These are phyloP conservation scores for Cacoxenus indagator DNA, from an alignment of 2,888 invertebrate species.

Conservation along the genomic window DNA sequence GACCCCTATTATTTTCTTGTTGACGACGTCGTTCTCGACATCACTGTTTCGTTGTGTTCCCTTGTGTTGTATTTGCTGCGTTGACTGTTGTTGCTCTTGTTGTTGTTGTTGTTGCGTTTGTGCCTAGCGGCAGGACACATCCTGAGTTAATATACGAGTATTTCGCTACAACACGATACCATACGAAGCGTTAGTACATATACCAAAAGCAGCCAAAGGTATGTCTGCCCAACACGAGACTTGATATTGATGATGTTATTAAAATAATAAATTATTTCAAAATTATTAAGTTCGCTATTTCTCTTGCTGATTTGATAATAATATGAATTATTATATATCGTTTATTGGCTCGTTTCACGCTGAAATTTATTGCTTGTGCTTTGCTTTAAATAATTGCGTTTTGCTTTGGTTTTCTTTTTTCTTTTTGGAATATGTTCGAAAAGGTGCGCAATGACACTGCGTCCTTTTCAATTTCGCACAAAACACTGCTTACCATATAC, in stretches of 20 bases:
- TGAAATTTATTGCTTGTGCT: constrained; percentile 16
- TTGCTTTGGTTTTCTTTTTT: not conserved
- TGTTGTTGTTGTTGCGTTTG: not conserved
- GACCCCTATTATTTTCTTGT: constrained; percentile 18
- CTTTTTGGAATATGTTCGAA: not conserved
- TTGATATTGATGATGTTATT: constrained; percentile 62
- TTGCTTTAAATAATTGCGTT: not conserved
- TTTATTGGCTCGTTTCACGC: constrained; percentile 10
- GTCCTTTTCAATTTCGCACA: not conserved
- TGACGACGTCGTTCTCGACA: not conserved
- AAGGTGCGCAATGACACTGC: too few relatives aligned
- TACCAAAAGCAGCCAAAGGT: not conserved
- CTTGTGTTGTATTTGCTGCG: not conserved
- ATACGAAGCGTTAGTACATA: not conserved
- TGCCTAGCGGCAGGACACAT: constrained; percentile 20
- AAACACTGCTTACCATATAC: too few relatives aligned
- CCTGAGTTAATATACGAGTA: constrained; percentile 17
- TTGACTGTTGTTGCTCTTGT: not conserved
- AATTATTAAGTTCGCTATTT: constrained; percentile 62
- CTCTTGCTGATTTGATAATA: constrained; percentile 42
- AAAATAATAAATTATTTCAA: constrained; percentile 63
- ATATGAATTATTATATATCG: constrained; percentile 20
- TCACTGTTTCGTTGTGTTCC: too few relatives aligned
- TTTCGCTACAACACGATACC: not conserved
- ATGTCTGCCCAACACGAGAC: constrained; percentile 29